Conservation (phyloP, 2,113 vertebrate species). For the Syrrhaptes paradoxus region DNA sequence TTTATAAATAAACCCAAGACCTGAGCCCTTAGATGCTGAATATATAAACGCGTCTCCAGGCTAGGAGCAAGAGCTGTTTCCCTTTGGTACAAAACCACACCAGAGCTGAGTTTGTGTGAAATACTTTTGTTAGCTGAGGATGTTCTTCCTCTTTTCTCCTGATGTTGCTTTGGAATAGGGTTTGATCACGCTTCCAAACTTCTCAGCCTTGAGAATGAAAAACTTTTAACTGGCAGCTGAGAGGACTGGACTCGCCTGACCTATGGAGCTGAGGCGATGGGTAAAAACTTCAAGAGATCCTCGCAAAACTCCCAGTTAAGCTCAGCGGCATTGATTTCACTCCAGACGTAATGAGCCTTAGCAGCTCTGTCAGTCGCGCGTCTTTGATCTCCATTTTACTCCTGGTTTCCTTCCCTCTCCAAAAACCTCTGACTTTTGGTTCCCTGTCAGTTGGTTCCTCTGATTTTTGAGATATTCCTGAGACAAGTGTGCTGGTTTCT, state of each 20-base stretch:
- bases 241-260: neutral
- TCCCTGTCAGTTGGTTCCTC: neutral
- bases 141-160: neutral
- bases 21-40: neutral
- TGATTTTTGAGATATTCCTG: neutral
- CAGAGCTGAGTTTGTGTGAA: neutral
- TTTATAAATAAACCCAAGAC: neutral
- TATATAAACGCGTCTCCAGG: neutral
- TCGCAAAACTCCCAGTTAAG: neutral
- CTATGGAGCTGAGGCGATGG: neutral
- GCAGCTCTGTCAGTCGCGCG: conserved; percentile 7
- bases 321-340: conserved; percentile 35
- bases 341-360: neutral
- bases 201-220: neutral
- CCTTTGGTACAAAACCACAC: neutral
- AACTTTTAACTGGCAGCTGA: neutral
- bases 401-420: neutral
- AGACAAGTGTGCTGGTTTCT: fast-evolving
- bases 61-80: neutral
- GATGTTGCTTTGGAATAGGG: fast-evolving
- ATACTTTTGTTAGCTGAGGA: fast-evolving
- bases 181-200: neutral
- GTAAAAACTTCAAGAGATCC: neutral
- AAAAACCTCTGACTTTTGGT: neutral
- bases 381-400: conserved; percentile 46